Conservation (phyloP, 1,140 invertebrate genomes). For the Trachymyrmex cornetzi region DNA sequence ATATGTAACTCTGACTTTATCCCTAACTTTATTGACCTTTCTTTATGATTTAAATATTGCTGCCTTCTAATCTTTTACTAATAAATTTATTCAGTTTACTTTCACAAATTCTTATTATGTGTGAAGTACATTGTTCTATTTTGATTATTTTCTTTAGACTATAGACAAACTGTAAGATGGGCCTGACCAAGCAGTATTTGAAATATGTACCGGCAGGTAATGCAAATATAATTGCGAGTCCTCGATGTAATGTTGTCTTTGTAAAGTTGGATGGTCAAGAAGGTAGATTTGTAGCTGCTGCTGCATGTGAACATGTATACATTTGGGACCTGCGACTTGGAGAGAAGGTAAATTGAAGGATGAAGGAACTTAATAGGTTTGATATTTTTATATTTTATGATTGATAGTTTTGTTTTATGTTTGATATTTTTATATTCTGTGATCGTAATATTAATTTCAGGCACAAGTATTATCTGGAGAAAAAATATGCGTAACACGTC, state of each 20-base stretch:
- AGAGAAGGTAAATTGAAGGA: constrained; percentile 91
- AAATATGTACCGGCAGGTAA: constrained; percentile 93
- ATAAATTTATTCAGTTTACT: not conserved
- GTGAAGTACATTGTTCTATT: not conserved
- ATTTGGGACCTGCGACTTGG: constrained; percentile 97
- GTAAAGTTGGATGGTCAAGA: constrained; percentile 91
- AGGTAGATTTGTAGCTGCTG: constrained; percentile 94
- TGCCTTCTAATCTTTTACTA: too few relatives aligned
- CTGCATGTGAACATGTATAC: constrained; percentile 96
- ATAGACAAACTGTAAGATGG: constrained; percentile 90
- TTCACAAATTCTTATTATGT: not conserved
- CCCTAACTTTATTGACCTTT: too few relatives aligned
- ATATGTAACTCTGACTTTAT: too few relatives aligned
- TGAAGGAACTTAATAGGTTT: not conserved
- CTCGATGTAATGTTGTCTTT: constrained; percentile 93
- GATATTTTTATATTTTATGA: constrained; percentile 20
- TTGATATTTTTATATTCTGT: constrained; percentile 24
- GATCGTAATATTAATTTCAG: constrained; percentile 82
- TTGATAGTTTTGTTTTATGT: constrained; percentile 14
- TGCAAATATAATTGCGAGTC: constrained; percentile 95
- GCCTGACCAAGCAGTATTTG: constrained; percentile 98
- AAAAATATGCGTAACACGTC: constrained; percentile 91
- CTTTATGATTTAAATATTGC: too few relatives aligned
- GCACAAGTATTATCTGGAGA: constrained; percentile 92
- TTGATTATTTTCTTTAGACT: not conserved